Evolutionary conservation across 2,113 vertebrate genomes (phyloP).

Genomic region (Oryzias celebensis): DNA sequence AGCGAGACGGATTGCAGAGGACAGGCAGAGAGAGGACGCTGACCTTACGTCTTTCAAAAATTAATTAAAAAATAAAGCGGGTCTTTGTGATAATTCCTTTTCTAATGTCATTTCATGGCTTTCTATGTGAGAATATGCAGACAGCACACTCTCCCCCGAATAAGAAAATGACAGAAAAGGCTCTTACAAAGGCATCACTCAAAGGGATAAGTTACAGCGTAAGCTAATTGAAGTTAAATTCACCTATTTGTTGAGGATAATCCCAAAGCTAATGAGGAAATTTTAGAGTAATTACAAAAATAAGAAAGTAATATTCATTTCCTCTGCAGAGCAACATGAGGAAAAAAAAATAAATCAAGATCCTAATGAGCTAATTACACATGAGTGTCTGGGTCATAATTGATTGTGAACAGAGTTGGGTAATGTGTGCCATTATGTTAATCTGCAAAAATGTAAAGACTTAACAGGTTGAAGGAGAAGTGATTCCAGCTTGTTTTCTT

Average conservation of each 20-base stretch:
- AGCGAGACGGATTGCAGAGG: constrained; percentile 54
- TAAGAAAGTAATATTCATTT: constrained; percentile 72
- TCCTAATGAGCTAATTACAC: constrained; percentile 78
- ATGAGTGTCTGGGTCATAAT: constrained; percentile 70
- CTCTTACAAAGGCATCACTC: constrained; percentile 48
- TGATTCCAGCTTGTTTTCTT: constrained; percentile 3
- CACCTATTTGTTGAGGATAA: constrained; percentile 74
- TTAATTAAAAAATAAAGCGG: constrained; percentile 70
- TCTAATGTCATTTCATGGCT: constrained; percentile 68
- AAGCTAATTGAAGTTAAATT: constrained; percentile 77
- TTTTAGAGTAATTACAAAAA: constrained; percentile 75
- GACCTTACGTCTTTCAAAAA: constrained; percentile 65
- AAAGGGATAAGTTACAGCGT: constrained; percentile 56
- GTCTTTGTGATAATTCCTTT: constrained; percentile 59
- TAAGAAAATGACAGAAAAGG: constrained; percentile 58
- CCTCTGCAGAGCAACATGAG: constrained; percentile 47
- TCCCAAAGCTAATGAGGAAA: constrained; percentile 72
- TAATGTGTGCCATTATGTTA: constrained; percentile 35
- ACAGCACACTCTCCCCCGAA: constrained; percentile 45
- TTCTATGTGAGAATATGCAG: constrained; percentile 58
- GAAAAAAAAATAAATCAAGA: constrained; percentile 65
- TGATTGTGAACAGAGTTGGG: constrained; percentile 66
- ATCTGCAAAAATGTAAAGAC: constrained; percentile 17
- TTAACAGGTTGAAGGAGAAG: constrained; percentile 1
- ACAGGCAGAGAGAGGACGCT: constrained; percentile 40